Evolutionary conservation across 2,888 invertebrate genomes (phyloP).

Genomic region (Platycheirus rosarum): DNA sequence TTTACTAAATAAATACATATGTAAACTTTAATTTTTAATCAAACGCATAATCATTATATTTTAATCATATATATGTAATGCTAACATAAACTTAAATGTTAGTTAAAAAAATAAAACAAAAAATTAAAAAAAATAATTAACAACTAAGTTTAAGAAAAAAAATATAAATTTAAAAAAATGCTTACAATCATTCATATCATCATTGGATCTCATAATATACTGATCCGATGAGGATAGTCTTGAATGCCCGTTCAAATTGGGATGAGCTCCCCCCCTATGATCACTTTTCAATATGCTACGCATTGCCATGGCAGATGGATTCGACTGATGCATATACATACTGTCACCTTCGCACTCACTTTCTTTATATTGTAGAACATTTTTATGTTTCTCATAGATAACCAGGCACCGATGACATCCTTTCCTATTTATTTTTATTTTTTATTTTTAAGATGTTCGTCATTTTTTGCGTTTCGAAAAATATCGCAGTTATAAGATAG

Average conservation of each 20-base stretch:
- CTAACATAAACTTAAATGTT: constrained; percentile 59
- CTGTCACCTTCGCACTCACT: constrained; percentile 90
- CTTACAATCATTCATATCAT: constrained; percentile 84
- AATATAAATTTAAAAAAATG: constrained; percentile 78
- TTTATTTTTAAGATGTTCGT: constrained; percentile 28
- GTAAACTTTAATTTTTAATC: constrained; percentile 65
- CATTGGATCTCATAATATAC: constrained; percentile 83
- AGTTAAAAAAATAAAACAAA: constrained; percentile 48
- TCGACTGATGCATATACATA: constrained; percentile 84
- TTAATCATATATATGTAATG: constrained; percentile 69
- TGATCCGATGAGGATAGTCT: constrained; percentile 84
- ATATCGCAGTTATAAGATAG: constrained; percentile 68
- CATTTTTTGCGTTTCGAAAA: constrained; percentile 62
- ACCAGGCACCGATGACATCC: constrained; percentile 97
- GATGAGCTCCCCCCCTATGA: constrained; percentile 84
- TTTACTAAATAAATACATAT: constrained; percentile 66
- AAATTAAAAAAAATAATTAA: constrained; percentile 53
- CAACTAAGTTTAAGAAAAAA: constrained; percentile 51
- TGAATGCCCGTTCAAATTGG: constrained; percentile 83
- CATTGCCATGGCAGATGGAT: constrained; percentile 83
- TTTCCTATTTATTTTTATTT: constrained; percentile 85
- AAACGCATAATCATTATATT: constrained; percentile 72
- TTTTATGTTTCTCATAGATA: constrained; percentile 96
- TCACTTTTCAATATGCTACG: constrained; percentile 83
- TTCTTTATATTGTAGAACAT: constrained; percentile 98